Conservation (phyloP, 2,888 invertebrate species). For the Caenorhabditis doughertyi region DNA sequence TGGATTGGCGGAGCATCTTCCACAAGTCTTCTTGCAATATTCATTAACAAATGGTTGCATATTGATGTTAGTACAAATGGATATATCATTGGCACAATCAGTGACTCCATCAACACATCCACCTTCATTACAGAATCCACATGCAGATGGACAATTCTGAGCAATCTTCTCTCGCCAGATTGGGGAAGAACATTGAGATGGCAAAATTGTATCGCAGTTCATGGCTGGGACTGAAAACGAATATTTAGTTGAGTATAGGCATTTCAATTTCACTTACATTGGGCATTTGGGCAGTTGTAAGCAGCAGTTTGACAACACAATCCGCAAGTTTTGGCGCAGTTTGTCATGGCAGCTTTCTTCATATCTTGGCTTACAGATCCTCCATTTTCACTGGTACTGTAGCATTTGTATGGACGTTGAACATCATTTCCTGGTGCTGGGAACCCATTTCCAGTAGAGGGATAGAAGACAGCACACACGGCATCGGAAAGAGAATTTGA, state of each 20-base stretch:
- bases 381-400: background rate
- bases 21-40: constrained; percentile 71
- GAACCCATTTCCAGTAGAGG: background rate
- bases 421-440: background rate
- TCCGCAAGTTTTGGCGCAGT: constrained; percentile 63
- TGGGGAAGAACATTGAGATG: constrained; percentile 38
- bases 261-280: constrained; percentile 25
- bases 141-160: constrained; percentile 54
- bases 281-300: constrained; percentile 57
- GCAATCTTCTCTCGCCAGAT: constrained; percentile 57
- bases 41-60: constrained; percentile 54
- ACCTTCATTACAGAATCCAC: constrained; percentile 60
- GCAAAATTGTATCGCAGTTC: constrained; percentile 41
- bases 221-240: constrained; percentile 28
- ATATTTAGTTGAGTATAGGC: background rate
- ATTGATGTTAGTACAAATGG: constrained; percentile 39
- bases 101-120: constrained; percentile 63
- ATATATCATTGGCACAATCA: constrained; percentile 56
- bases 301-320: constrained; percentile 59
- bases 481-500: background rate
- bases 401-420: background rate
- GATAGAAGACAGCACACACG: background rate
- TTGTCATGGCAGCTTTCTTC: background rate
- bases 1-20: constrained; percentile 5
- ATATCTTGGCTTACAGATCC: background rate